Percentiles rank a stretch among this genome's conserved stretches.
Evolutionary conservation across 1,140 invertebrate species (phyloP).

Genomic region (Thaumatotibia leucotreta): DNA sequence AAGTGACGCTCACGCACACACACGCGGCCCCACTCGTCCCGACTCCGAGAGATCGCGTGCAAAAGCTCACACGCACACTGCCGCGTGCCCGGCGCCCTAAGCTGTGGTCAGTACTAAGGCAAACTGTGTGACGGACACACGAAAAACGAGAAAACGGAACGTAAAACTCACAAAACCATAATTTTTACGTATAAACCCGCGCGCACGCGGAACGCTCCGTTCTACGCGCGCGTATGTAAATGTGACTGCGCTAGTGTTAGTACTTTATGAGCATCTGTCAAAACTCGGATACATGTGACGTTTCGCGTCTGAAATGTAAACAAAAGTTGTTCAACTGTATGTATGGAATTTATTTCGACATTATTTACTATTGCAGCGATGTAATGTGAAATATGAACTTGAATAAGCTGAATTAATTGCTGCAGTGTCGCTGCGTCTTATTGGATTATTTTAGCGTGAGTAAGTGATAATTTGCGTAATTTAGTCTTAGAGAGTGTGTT

Average conservation of each 20-base stretch:
- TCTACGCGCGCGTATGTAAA: constrained; percentile 50
- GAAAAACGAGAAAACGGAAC: constrained; percentile 71
- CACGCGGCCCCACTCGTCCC: constrained; percentile 62
- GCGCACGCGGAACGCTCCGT: constrained; percentile 19
- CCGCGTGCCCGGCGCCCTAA: constrained; percentile 69
- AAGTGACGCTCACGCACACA: constrained; percentile 66
- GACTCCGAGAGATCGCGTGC: constrained; percentile 69
- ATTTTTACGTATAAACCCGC: constrained; percentile 27
- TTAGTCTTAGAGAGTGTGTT: constrained; percentile 23
- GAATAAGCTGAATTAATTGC: constrained; percentile 68
- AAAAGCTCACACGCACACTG: constrained; percentile 70
- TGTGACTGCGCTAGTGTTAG: constrained; percentile 57
- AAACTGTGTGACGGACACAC: constrained; percentile 75
- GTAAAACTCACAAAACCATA: constrained; percentile 51
- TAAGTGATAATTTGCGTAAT: constrained; percentile 57
- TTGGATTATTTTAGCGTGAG: constrained; percentile 69
- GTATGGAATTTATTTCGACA: constrained; percentile 43
- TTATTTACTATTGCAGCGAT: constrained; percentile 58
- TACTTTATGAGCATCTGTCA: constrained; percentile 70
- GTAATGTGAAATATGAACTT: constrained; percentile 67
- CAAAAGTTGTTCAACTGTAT: constrained; percentile 53
- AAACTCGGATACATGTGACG: constrained; percentile 70
- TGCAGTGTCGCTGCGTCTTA: constrained; percentile 41
- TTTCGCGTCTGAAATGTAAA: constrained; percentile 72
- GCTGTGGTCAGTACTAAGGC: constrained; percentile 74